Conservation (phyloP, 2,113 vertebrate species). For the Toxotes jaculatrix region DNA sequence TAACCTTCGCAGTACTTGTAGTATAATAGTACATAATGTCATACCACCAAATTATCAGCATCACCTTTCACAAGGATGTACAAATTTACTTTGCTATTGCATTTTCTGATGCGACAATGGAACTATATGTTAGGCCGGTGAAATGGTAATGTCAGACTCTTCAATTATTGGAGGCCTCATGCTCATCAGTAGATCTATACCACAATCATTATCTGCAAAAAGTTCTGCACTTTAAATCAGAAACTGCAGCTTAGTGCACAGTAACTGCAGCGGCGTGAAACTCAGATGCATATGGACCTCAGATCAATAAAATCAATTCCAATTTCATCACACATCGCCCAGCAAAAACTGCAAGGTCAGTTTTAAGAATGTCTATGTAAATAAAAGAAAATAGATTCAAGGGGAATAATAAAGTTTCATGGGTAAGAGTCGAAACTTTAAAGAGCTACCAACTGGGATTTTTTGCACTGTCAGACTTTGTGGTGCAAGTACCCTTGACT, state of each 20-base stretch:
- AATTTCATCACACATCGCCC: conserved; percentile 63
- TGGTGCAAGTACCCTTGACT: conserved; percentile 57
- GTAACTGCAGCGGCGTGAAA: conserved; percentile 42
- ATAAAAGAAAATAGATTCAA: conserved; percentile 54
- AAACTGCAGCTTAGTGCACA: conserved; percentile 26
- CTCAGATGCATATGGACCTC: conserved; percentile 36
- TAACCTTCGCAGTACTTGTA: no score
- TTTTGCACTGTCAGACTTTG: conserved; percentile 62
- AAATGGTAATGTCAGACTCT: conserved; percentile 18
- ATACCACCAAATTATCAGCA: not conserved
- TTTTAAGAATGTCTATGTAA: conserved; percentile 67
- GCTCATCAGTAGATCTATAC: conserved; percentile 55
- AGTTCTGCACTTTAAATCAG: conserved; percentile 39
- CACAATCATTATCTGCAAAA: conserved; percentile 55
- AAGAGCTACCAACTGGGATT: conserved; percentile 41
- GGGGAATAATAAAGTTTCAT: conserved; percentile 57
- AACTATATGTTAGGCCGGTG: not conserved
- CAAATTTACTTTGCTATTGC: not conserved
- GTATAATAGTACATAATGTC: not conserved
- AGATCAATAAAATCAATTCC: conserved; percentile 74
- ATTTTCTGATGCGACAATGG: not conserved
- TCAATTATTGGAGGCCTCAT: not conserved
- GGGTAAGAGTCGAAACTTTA: conserved; percentile 44
- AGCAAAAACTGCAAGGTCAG: conserved; percentile 67
- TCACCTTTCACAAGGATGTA: not conserved